Evolutionary conservation across 2,888 invertebrate genomes (phyloP).

Genomic region (Caradrina kadenii): DNA sequence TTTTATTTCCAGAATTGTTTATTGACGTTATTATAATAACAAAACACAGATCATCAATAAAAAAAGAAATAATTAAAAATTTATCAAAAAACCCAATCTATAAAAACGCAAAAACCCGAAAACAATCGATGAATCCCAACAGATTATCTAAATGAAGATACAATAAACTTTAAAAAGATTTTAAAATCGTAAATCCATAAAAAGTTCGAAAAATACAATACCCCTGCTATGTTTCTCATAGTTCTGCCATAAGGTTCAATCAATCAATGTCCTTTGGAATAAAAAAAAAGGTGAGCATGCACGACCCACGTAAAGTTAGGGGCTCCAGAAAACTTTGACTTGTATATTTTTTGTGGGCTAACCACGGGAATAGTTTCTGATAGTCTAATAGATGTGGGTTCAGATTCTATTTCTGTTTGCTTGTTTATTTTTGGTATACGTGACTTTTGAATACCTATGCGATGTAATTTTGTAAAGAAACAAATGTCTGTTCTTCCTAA

Average conservation of each 20-base stretch:
- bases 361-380: conserved; percentile 82
- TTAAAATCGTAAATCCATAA: conserved; percentile 71
- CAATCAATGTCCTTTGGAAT: conserved; percentile 89
- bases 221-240: conserved; percentile 85
- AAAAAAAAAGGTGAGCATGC: conserved; percentile 84
- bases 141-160: conserved; percentile 85
- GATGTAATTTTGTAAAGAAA: conserved; percentile 15
- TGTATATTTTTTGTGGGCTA: conserved; percentile 82
- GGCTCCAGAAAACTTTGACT: conserved; percentile 83
- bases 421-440: conserved; percentile 51
- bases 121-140: conserved; percentile 66
- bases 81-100: conserved; percentile 36
- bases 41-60: conserved; percentile 29
- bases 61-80: conserved; percentile 32
- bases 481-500: background rate
- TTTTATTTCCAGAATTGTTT: conserved; percentile 10
- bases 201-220: conserved; percentile 83
- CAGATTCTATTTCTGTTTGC: conserved; percentile 74
- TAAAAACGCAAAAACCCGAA: conserved; percentile 47
- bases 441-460: conserved; percentile 36
- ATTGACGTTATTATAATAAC: conserved; percentile 10
- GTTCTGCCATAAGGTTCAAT: conserved; percentile 87
- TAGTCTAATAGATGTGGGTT: conserved; percentile 76
- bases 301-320: conserved; percentile 88
- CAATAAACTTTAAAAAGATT: conserved; percentile 82